A percentile compares a stretch with the other conserved stretches of the same genome.
phyloP scores from a whole-genome alignment of 37 sponge, comb jelly and placozoan species.

The Amphimedon queenslandica region DNA sequence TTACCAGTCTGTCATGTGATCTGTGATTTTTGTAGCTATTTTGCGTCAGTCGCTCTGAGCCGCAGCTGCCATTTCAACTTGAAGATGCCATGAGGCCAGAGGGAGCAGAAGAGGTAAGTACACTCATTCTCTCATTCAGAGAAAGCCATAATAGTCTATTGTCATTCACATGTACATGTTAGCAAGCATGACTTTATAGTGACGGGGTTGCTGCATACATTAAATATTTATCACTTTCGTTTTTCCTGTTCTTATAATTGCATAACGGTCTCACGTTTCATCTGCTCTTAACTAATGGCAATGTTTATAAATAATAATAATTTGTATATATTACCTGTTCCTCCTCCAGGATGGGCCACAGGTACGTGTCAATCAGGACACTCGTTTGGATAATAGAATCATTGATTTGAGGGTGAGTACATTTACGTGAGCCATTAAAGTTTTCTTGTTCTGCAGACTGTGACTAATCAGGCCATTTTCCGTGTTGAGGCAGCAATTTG shows the following conservation, averaged over 20 bases:
- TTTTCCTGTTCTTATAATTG: no score
- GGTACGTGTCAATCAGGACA: conserved; percentile 91
- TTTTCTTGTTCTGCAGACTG: conserved; percentile 51
- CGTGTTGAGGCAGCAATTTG: conserved; percentile 90
- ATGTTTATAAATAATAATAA: not conserved
- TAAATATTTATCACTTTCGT: no score
- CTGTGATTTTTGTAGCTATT: conserved; percentile 59
- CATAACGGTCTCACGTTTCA: no score
- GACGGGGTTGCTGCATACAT: no score
- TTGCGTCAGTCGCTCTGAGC: conserved; percentile 74
- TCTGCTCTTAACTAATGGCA: no score
- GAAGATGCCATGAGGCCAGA: conserved; percentile 95
- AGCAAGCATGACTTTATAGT: no score
- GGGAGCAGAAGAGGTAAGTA: conserved; percentile 19
- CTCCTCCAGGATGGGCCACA: conserved; percentile 53
- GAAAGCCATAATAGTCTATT: no score
- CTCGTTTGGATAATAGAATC: conserved; percentile 91
- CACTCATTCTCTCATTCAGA: not conserved
- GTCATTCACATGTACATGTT: no score
- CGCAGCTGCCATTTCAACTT: conserved; percentile 88
- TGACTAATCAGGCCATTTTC: conserved; percentile 95
- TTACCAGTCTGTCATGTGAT: no score
- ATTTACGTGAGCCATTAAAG: not conserved
- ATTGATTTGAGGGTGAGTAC: conserved; percentile 84
- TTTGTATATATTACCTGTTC: not conserved